Evolutionary conservation across 2,797 vertebrate genomes (phyloP), one percentile per base, ranked within the genome.

Genomic region (Furcifer pardalis): DNA sequence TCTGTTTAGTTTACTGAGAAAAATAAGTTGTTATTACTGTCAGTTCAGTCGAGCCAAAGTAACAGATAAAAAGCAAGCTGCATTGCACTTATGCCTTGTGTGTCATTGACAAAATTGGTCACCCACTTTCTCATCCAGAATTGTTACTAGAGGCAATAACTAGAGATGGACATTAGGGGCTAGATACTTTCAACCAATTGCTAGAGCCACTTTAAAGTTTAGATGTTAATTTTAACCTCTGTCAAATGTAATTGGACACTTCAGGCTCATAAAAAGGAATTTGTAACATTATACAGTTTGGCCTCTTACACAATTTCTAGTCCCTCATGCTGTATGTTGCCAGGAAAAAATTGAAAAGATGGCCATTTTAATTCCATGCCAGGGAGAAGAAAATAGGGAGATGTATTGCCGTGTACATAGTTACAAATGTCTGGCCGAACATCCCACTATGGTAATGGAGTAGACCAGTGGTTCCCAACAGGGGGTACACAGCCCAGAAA

Each of bases 21-120:
- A 93, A 92, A 66, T 0, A 86, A 88, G 84, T 89, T 91, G 83
- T 87, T 93, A 78, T 87, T 92, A 87, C 65, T 94, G 90, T 92
- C 92, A 93, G n/a, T 65, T 91, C 71, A 88, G 30, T 62, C 60
- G 40, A 92, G 81, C 56, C 88, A 91, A 84, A 84, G 63, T 32
- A 92, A 90, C 88, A 84, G 82, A 69, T 82, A 91, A 91, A 89
- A 79, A 86, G 86, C 68, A 72, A 77, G 65, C 40, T 65, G 83
- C 59, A 89, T 85, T 87, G 68, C 52, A 82, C 84, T 88, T 84
- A n/a, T 93, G 63, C 71, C 79, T 93, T 72, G 1, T 82, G 25
- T 84, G 89, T 86, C 42, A 88, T 52, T 0, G 42, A 81, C 88
- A 86, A 81, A 88, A 84, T 76, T 91, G 69, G 79, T 81, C 75